These are phyloP conservation scores for Drepana falcataria DNA, from an alignment of 2,888 invertebrate species.

Conservation along the genomic window DNA sequence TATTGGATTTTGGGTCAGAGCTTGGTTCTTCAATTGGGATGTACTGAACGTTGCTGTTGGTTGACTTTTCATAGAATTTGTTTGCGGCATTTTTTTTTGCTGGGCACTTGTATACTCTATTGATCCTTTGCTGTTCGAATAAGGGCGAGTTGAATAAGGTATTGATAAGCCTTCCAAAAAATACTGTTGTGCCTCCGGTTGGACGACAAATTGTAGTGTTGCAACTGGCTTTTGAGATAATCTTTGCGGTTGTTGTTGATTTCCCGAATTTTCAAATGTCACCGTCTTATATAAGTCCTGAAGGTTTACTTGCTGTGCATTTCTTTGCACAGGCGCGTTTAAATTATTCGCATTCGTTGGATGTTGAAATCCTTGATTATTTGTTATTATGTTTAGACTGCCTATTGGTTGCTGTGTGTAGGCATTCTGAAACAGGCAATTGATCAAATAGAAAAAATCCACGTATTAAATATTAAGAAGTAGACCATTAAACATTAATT, in stretches of 20 bases:
- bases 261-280: neutral
- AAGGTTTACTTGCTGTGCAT: slow-evolving; percentile 14
- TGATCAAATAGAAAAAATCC: neutral
- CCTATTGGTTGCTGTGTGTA: neutral
- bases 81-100: neutral
- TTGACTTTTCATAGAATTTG: neutral
- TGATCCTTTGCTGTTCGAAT: neutral
- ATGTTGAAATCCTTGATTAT: slow-evolving; percentile 6
- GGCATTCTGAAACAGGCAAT: slow-evolving; percentile 10
- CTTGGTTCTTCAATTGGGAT: neutral
- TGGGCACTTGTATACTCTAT: neutral
- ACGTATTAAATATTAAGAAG: no score
- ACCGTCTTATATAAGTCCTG: slow-evolving; percentile 7
- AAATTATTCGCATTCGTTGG: slow-evolving; percentile 15
- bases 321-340: slow-evolving; percentile 11
- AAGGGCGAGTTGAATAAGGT: no score
- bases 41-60: neutral
- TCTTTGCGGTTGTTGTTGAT: slow-evolving; percentile 2
- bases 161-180: neutral
- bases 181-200: neutral
- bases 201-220: neutral
- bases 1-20: neutral
- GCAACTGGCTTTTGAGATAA: slow-evolving; percentile 3
- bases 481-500: no score
- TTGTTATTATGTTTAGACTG: neutral